Percentiles rank a stretch among this genome's conserved stretches.
These are phyloP conservation scores for Cydia amplana DNA, from an alignment of 1,140 invertebrate species.

Conservation along the genomic window DNA sequence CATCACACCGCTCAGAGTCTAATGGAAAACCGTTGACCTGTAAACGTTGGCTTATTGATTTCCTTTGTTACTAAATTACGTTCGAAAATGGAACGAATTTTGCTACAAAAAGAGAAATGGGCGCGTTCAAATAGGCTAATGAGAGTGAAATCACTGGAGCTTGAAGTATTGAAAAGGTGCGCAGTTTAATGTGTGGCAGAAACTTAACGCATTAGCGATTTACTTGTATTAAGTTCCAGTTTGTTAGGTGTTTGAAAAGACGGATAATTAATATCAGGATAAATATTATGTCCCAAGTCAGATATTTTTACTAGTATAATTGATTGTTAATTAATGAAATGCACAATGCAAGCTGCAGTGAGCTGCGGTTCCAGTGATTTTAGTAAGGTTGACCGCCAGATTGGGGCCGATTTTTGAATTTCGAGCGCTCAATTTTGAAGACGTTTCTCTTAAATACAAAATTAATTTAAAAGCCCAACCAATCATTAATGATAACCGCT, in stretches of 20 bases:
- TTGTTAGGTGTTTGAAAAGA: too few species aligned
- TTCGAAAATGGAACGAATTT: not conserved
- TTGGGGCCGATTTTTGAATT: too few species aligned
- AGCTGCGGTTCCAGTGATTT: too few species aligned
- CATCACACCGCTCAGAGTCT: not conserved
- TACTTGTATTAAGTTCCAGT: too few species aligned
- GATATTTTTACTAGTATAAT: too few species aligned
- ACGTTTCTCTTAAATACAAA: too few species aligned
- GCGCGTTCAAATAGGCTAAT: not conserved
- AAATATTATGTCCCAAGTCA: too few species aligned
- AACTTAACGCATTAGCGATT: not conserved
- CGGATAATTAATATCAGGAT: too few species aligned
- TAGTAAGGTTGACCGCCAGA: too few species aligned
- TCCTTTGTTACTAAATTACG: constrained; percentile 12
- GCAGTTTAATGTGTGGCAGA: not conserved
- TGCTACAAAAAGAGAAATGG: not conserved
- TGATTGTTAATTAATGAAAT: too few species aligned
- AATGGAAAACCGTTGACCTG: constrained; percentile 5
- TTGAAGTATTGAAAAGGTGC: not conserved
- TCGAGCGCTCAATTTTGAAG: too few species aligned
- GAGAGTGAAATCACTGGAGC: not conserved
- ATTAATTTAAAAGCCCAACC: not conserved
- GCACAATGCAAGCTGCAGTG: too few species aligned
- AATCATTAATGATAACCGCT: not conserved
- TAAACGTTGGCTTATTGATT: not conserved